Evolutionary conservation across 2,797 vertebrate species (phyloP), one percentile per base, ranked within the genome.

Genomic region (Gila robusta): DNA sequence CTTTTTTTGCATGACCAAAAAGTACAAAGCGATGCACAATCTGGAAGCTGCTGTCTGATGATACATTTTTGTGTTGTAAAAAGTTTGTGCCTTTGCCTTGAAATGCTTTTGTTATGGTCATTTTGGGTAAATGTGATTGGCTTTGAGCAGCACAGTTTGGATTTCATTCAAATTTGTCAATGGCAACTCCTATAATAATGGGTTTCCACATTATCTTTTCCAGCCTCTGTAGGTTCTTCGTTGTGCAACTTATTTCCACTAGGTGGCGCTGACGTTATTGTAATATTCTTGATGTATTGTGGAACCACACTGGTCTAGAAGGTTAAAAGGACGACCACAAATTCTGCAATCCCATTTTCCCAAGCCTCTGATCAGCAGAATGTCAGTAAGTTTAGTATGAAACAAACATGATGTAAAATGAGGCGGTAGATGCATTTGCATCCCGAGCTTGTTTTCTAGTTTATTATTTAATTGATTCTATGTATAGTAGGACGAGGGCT

Each of bases 311-410:
- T 74, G 39, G 1, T 64, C 71, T n/a, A 32, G 71, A 83, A 83
- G 71, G 81, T 74, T 73, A 74, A 83, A 83, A 83, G 82, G 82
- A 83, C 71, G 56, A 74, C 12, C 5, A 17, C 5, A 49, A 49
- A 49, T 49, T 17, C 47, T 49, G 47, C 47, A 49, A 64, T 47
- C n/a, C 37, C n/a, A 28, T 73, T 73, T 28, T 59, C 52, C 21
- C 26, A n/a, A 83, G 39, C 39, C 26, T 69, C 26, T 49, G 26
- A n/a, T 83, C 39, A n/a, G 12, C 39, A 47, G 26, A 35, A 47
- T 73, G 4, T 9, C 52, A 73, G 2, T 64, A 73, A 1, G 7
- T 28, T 74, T 1, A 32, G 7, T 9, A 47, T 83, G 26, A 49
- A 23, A 69, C 1, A 41, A 64, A 80, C 78, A 66, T 6, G n/a